Evolutionary conservation across 1,140 invertebrate species (phyloP).

Genomic region (Dendrolimus kikuchii): DNA sequence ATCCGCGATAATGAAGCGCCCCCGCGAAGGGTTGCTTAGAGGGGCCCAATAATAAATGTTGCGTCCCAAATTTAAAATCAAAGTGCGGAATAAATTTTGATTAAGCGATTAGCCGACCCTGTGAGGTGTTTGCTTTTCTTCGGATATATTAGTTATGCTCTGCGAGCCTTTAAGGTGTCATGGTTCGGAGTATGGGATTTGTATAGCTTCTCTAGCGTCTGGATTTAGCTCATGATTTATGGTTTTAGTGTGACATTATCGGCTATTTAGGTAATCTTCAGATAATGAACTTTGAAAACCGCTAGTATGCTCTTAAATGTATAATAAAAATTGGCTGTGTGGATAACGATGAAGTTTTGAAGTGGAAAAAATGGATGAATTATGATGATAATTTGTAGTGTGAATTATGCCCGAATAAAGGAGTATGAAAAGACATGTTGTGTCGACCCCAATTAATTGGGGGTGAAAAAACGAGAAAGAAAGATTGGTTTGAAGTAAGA

Average conservation of each 20-base stretch:
- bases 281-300: too few species aligned
- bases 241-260: background rate
- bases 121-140: constrained; percentile 59
- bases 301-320: too few species aligned
- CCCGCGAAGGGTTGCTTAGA: constrained; percentile 60
- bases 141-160: constrained; percentile 29
- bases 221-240: background rate
- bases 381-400: too few species aligned
- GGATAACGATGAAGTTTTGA: too few species aligned
- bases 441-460: too few species aligned
- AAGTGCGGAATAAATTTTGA: constrained; percentile 72
- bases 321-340: too few species aligned
- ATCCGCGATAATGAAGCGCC: constrained; percentile 68
- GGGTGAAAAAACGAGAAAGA: too few species aligned
- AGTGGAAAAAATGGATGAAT: too few species aligned
- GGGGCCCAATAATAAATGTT: constrained; percentile 67
- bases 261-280: too few species aligned
- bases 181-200: constrained; percentile 21
- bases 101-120: constrained; percentile 64
- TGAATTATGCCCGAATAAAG: too few species aligned
- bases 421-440: too few species aligned
- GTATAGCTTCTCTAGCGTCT: background rate
- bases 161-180: constrained; percentile 3
- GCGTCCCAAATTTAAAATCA: constrained; percentile 70
- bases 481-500: too few species aligned